Evolutionary conservation across 2,797 vertebrate genomes (phyloP), one percentile per base, ranked within the genome.

Genomic region (Catharus ustulatus): DNA sequence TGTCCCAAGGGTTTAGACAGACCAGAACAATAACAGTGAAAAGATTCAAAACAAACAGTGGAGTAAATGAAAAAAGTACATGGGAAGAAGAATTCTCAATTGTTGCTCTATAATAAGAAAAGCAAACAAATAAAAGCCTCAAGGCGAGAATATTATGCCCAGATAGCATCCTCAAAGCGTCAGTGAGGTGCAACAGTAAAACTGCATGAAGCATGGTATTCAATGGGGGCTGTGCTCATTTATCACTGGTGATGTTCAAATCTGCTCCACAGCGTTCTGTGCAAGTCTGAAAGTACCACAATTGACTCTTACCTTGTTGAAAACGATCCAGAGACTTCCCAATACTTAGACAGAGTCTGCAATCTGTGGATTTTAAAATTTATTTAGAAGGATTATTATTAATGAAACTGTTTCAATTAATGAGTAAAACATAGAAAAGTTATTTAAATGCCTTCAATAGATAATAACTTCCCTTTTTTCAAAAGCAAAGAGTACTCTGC

Each of bases 361-460:
- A 86, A 93, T 45, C 96, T 97, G 96, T 75, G 68, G 73, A 89
- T 91, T 87, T 87, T 19, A 96, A 88, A 93, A 76, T 88, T 82
- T 46, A 24, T 85, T 93, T 57, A 30, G 48, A 80, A 81, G 9
- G n/a, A 32, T 29, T 8, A 2, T 91, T 84, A 94, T 30, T 76
- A 81, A 84, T 24, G 4, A 82, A 83, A 63, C 26, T 7, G 2
- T 5, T 85, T 72, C 26, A 62, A 57, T 78, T 66, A 66, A 5
- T 8, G 32, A 51, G 27, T 32, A 81, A 87, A 91, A 88, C 55
- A 22, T 23, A 84, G 10, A 75, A 24, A 90, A 87, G 11, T 58
- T 76, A 69, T 21, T 78, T 57, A 75, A 73, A 59, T 73, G 11
- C 16, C 36, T 87, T 91, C 30, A 86, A 55, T 20, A 78, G 8